Percentiles rank a stretch among this genome's conserved stretches.
phyloP scores from a whole-genome alignment of 2,797 vertebrate species.

The Macropus fuliginosus region DNA sequence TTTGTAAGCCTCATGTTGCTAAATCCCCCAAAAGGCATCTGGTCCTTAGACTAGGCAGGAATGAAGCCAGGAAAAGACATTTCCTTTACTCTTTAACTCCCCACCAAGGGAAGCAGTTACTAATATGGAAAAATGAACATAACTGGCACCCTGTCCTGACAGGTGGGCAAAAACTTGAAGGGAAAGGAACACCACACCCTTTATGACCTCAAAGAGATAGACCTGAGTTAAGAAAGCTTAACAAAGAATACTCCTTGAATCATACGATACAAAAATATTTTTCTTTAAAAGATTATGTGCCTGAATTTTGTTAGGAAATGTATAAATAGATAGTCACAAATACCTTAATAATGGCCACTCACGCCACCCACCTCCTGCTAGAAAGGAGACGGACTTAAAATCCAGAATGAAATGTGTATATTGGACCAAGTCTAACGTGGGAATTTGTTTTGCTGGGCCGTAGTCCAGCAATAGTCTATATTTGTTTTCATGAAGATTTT shows the following conservation, averaged over 20 bases:
- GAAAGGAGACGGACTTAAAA: not conserved
- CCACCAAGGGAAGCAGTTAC: not conserved
- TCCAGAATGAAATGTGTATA: not conserved
- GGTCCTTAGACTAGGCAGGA: not conserved
- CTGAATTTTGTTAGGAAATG: not conserved
- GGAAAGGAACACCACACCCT: not conserved
- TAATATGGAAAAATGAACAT: not conserved
- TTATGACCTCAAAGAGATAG: not conserved
- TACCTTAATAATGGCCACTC: not conserved
- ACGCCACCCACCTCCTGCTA: not conserved
- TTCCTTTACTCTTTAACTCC: not conserved
- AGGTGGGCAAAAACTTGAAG: not conserved
- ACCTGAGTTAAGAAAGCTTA: not conserved
- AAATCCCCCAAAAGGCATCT: not conserved
- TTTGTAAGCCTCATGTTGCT: not conserved
- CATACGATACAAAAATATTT: not conserved
- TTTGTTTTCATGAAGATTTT: not conserved
- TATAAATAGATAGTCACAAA: not conserved
- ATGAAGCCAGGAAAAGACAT: not conserved
- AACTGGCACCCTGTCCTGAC: not conserved
- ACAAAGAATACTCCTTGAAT: not conserved
- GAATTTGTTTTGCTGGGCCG: not conserved
- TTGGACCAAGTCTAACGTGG: not conserved
- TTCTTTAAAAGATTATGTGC: not conserved
- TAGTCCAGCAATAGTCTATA: not conserved